Percentiles rank a stretch among this genome's conserved stretches.
These are phyloP conservation scores for Chondrilla cf. caribensis DNA, from an alignment of 37 sponge, comb jelly and placozoan species.

Conservation along the genomic window DNA sequence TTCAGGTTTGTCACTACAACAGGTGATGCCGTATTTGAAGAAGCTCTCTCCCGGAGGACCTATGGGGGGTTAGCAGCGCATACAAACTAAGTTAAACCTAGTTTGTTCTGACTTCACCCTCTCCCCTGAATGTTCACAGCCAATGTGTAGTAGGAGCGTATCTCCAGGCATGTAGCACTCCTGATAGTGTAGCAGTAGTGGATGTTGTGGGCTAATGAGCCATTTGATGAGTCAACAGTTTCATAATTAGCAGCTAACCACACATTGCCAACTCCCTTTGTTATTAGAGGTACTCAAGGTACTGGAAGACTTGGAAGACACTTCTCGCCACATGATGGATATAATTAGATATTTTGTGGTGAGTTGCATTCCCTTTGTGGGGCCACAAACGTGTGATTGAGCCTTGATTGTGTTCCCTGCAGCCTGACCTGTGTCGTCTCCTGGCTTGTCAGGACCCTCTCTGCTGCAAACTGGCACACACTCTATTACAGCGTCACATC, in stretches of 20 bases:
- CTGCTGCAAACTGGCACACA: conserved; percentile 45
- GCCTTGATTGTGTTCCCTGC: neutral
- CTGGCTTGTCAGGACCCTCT: conserved; percentile 49
- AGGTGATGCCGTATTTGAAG: conserved; percentile 72
- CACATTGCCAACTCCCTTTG: too few species aligned
- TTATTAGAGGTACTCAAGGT: conserved; percentile 67
- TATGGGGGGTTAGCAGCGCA: conserved; percentile 58
- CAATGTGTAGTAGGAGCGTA: too few species aligned
- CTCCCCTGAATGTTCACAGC: too few species aligned
- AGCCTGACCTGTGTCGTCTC: conserved; percentile 74
- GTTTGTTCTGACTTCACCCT: too few species aligned
- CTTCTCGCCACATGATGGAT: conserved; percentile 62
- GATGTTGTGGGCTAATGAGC: too few species aligned
- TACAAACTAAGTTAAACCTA: too few species aligned
- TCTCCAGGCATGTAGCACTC: too few species aligned
- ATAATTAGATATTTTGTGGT: conserved; percentile 83
- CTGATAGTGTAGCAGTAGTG: too few species aligned
- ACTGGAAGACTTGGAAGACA: conserved; percentile 71
- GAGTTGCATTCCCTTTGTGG: neutral
- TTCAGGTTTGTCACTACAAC: conserved; percentile 31
- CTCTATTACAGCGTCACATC: conserved; percentile 57
- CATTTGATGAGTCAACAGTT: too few species aligned
- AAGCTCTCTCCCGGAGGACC: conserved; percentile 65
- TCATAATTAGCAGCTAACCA: too few species aligned
- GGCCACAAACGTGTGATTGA: too few species aligned